These are phyloP conservation scores for Trissolcus basalis DNA, from an alignment of 1,140 invertebrate genomes.

Conservation along the genomic window DNA sequence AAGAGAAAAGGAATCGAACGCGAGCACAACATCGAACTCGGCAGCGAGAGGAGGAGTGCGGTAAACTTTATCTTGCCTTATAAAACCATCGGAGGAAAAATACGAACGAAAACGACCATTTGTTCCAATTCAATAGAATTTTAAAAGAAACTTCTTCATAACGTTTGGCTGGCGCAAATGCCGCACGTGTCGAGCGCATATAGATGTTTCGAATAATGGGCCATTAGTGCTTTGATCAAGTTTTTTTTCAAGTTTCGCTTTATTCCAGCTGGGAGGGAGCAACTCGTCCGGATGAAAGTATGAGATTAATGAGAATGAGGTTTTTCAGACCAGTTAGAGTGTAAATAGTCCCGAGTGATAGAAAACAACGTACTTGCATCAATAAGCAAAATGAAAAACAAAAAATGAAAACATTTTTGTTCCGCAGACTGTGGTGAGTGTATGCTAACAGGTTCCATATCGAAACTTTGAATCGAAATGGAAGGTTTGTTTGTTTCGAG, in stretches of 20 bases:
- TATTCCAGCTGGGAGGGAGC: too few relatives aligned
- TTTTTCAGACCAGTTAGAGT: too few relatives aligned
- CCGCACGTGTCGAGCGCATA: too few relatives aligned
- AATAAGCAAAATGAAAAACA: slow-evolving; percentile 1
- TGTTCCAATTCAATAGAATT: background rate
- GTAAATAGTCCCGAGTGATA: too few relatives aligned
- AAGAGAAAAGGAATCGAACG: slow-evolving; percentile 12
- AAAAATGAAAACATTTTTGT: too few relatives aligned
- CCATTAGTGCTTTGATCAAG: too few relatives aligned
- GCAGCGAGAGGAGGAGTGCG: background rate
- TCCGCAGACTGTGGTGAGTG: slow-evolving; percentile 7
- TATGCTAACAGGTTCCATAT: slow-evolving; percentile 21
- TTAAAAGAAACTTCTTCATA: slow-evolving; percentile 2
- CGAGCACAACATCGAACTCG: background rate
- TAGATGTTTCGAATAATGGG: too few relatives aligned
- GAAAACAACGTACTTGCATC: too few relatives aligned
- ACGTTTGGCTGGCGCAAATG: background rate
- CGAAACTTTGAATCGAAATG: slow-evolving; percentile 25
- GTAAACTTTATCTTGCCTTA: slow-evolving; percentile 15
- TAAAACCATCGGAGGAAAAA: slow-evolving; percentile 11
- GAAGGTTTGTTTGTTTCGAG: slow-evolving; percentile 40
- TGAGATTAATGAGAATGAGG: slow-evolving; percentile 7
- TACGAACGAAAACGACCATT: slow-evolving; percentile 10
- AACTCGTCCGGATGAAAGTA: too few relatives aligned
- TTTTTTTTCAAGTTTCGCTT: too few relatives aligned